phyloP scores from a whole-genome alignment of 2,888 invertebrate species.

The Carterocephalus palaemon region DNA sequence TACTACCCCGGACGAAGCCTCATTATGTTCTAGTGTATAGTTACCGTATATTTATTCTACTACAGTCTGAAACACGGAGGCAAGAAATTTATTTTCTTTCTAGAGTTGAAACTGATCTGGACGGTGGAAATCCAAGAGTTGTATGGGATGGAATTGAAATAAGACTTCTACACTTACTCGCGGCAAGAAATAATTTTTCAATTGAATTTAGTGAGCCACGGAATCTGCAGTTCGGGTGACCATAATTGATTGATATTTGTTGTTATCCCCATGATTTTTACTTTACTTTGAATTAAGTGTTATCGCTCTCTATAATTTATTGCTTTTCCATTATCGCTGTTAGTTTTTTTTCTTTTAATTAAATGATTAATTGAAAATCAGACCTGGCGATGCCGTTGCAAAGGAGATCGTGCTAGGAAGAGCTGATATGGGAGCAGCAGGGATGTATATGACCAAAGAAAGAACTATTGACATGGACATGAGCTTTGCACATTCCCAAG shows the following conservation, averaged over 20 bases:
- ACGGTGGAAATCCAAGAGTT: constrained; percentile 66
- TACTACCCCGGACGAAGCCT: too few relatives aligned
- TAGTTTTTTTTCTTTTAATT: background rate
- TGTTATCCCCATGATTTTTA: background rate
- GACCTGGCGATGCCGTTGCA: constrained; percentile 80
- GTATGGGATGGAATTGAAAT: constrained; percentile 88
- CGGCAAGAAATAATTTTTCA: constrained; percentile 84
- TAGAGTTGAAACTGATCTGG: constrained; percentile 62
- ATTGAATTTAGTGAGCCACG: constrained; percentile 82
- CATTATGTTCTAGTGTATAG: too few relatives aligned
- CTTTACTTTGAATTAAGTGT: too few relatives aligned
- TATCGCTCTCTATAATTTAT: background rate
- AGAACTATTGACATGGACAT: constrained; percentile 77
- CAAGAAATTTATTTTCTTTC: constrained; percentile 23
- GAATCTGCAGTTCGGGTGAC: constrained; percentile 70
- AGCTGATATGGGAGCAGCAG: constrained; percentile 84
- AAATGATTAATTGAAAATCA: constrained; percentile 39
- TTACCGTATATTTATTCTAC: too few relatives aligned
- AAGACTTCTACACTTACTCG: constrained; percentile 80
- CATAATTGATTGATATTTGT: too few relatives aligned
- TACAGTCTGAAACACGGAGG: too few relatives aligned
- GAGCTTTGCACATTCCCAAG: constrained; percentile 82
- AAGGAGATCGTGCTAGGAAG: constrained; percentile 72
- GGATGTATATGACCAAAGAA: constrained; percentile 83
- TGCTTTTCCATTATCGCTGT: too few relatives aligned